Conservation (phyloP, 1,140 invertebrate species). For the Anadara kagoshimensis region DNA sequence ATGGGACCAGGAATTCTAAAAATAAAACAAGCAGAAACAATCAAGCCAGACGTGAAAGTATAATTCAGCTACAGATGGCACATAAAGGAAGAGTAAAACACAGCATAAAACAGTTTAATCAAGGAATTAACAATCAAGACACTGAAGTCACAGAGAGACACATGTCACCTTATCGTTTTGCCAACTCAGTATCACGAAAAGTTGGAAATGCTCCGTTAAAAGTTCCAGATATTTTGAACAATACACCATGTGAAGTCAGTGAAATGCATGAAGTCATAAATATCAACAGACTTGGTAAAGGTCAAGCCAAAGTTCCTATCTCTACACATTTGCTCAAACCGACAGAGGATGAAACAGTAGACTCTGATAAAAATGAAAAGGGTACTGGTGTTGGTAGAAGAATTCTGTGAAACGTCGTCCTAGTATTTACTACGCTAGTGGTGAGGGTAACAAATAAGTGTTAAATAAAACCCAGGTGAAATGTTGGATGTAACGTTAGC, state of each 20-base stretch:
- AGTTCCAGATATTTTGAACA: constrained; percentile 65
- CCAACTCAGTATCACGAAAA: constrained; percentile 50
- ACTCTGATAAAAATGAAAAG: neutral
- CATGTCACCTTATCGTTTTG: constrained; percentile 54
- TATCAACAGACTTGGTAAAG: constrained; percentile 36
- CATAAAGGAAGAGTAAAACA: constrained; percentile 54
- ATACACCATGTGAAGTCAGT: constrained; percentile 40
- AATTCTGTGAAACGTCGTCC: constrained; percentile 30
- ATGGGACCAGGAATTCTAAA: constrained; percentile 37
- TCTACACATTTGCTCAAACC: constrained; percentile 52
- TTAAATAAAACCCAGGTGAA: neutral
- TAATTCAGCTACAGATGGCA: constrained; percentile 54
- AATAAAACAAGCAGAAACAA: constrained; percentile 55
- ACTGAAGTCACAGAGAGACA: constrained; percentile 40
- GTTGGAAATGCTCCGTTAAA: constrained; percentile 57
- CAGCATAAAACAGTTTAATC: constrained; percentile 55
- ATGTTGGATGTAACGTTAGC: neutral
- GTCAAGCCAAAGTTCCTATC: constrained; percentile 51
- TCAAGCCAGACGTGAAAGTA: constrained; percentile 62
- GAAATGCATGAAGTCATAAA: constrained; percentile 36
- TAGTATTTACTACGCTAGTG: constrained; percentile 43
- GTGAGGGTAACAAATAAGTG: neutral
- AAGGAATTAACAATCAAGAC: constrained; percentile 11
- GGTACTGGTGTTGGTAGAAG: neutral
- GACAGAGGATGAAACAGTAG: neutral